Base-by-base conservation (phyloP, 1,140 invertebrate species). In the Diplogasteroides magnus region DNA sequence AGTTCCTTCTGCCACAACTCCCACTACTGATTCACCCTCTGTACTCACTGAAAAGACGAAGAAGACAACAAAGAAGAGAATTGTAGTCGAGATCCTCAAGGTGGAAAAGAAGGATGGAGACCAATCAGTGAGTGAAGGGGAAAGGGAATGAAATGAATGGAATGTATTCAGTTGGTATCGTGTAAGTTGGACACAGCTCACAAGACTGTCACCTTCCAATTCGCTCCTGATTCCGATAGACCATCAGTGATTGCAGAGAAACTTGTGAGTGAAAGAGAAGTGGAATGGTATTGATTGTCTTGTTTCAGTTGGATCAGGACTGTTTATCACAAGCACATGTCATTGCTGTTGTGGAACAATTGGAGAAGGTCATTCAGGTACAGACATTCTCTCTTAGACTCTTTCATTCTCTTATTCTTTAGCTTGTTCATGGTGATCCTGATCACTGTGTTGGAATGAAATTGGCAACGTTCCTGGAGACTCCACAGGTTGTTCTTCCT, bases 151-250 rank as follows among this genome's bases (percentile, higher is more conserved):
- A 48, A 19, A 48, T 6, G 1, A 31, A 62, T 28, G 19, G n/a
- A 11, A 28, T 61, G 11, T 15, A 61, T 79, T 68, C 56, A 80
- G 68, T 58, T 79, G 2, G 78, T 79, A 19, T 80, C 78, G 27
- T 79, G 77, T 66, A 78, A 74, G 37, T 70, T 79, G 69, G 77
- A 79, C 56, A 79, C 77, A 28, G 78, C 77, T 14, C 78, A 80
- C 64, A 79, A 79, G 66, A 78, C 77, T 0, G 77, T 79, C 14
- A 79, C 77, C 2, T 79, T 79, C 48, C 78, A 79, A 61, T 79
- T 79, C 65, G 78, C 77, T 1, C 77, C 77, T 1, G 77, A 76
- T 29, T 80, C 77, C 6, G 77, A 79, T 68, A 72, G 69, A 60
- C 69, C 78, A 11, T 37, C 64, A 14, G 67, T 74, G 1, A 79